phyloP scores from a whole-genome alignment of 2,888 invertebrate genomes.

The Andrena haemorrhoa region DNA sequence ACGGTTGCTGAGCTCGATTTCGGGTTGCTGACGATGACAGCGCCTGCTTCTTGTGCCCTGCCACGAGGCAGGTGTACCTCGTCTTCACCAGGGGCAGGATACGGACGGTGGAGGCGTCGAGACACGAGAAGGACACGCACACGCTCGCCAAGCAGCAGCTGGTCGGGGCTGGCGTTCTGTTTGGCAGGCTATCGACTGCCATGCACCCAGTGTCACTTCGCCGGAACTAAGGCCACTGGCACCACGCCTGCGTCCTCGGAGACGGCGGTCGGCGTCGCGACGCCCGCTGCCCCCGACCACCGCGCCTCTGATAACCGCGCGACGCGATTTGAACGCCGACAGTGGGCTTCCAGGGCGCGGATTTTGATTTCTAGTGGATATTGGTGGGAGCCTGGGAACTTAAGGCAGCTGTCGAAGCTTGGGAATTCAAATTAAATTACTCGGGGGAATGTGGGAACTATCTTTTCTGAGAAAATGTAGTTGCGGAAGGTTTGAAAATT shows the following conservation, averaged over 20 bases:
- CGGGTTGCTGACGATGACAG: neutral
- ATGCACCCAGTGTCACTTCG: conserved; percentile 77
- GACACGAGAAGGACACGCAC: conserved; percentile 65
- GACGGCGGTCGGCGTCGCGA: conserved; percentile 54
- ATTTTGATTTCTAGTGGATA: conserved; percentile 28
- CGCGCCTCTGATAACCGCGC: conserved; percentile 20
- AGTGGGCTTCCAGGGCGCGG: neutral
- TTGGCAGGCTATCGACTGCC: conserved; percentile 78
- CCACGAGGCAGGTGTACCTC: neutral
- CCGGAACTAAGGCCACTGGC: conserved; percentile 65
- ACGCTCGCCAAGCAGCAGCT: conserved; percentile 61
- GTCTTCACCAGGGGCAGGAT: conserved; percentile 11
- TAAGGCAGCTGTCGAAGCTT: neutral
- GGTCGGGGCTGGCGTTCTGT: conserved; percentile 73
- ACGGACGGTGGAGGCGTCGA: conserved; percentile 52
- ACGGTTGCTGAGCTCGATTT: neutral
- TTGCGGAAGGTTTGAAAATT: neutral
- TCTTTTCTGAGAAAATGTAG: neutral
- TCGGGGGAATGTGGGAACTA: neutral
- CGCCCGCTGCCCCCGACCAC: conserved; percentile 41
- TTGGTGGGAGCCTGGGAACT: neutral
- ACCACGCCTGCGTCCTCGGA: conserved; percentile 73
- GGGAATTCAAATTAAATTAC: neutral
- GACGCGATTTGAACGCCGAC: conserved; percentile 11
- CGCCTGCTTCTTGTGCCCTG: too few relatives aligned